These are phyloP conservation scores for Habrosyne pyritoides DNA, from an alignment of 2,888 invertebrate species.

Conservation along the genomic window DNA sequence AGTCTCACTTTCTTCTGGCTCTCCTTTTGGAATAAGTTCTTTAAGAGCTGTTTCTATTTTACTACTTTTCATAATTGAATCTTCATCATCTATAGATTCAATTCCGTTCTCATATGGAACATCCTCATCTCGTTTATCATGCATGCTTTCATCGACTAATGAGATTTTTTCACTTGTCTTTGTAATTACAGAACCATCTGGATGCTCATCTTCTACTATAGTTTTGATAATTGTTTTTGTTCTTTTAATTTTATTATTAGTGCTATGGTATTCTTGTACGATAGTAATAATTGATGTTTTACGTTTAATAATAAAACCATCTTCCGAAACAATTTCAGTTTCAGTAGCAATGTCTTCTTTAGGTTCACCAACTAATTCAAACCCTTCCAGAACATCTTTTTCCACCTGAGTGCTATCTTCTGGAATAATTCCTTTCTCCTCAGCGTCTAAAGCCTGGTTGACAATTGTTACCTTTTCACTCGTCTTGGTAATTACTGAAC, in stretches of 20 bases:
- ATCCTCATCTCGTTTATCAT: conserved; percentile 7
- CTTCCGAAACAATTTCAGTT: conserved; percentile 47
- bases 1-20: conserved; percentile 38
- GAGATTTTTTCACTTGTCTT: conserved; percentile 69
- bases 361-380: conserved; percentile 46
- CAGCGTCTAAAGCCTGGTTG: conserved; percentile 28
- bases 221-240: conserved; percentile 63
- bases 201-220: conserved; percentile 65
- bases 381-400: conserved; percentile 46
- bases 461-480: conserved; percentile 65
- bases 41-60: conserved; percentile 30
- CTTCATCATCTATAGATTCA: neutral
- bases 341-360: conserved; percentile 48
- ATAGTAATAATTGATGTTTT: conserved; percentile 57
- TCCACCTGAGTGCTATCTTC: conserved; percentile 34
- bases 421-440: conserved; percentile 42
- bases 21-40: conserved; percentile 31
- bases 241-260: conserved; percentile 45
- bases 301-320: conserved; percentile 53
- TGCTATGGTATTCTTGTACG: conserved; percentile 53
- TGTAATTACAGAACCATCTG: conserved; percentile 64
- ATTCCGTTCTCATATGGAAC: conserved; percentile 3
- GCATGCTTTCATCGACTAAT: conserved; percentile 52
- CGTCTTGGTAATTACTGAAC: conserved; percentile 62
- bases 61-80: conserved; percentile 14